These are phyloP conservation scores for Centropus bengalensis DNA, from an alignment of 2,113 vertebrate species.

Conservation along the genomic window DNA sequence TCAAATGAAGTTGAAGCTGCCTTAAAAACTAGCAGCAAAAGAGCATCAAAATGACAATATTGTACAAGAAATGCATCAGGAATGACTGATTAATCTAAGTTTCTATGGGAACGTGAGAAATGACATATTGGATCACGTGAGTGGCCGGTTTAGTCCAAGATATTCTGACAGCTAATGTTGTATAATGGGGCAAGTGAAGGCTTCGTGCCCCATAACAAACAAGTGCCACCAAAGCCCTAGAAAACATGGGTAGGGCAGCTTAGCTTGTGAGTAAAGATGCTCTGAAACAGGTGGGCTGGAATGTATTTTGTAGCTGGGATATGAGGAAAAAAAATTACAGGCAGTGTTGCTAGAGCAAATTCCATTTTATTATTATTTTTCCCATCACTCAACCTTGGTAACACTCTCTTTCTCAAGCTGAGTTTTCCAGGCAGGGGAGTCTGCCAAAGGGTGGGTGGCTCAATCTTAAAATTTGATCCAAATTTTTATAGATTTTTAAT, in stretches of 20 bases:
- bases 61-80: constrained; percentile 62
- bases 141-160: constrained; percentile 52
- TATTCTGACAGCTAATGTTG: constrained; percentile 11
- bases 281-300: neutral
- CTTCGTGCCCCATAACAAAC: neutral
- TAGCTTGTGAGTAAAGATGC: neutral
- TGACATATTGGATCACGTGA: constrained; percentile 57
- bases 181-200: neutral
- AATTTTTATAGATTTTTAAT: neutral
- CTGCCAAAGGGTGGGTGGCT: constrained; percentile 45
- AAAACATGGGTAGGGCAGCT: neutral
- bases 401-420: constrained; percentile 5
- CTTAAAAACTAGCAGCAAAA: constrained; percentile 69
- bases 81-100: constrained; percentile 68
- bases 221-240: neutral
- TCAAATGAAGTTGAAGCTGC: constrained; percentile 20
- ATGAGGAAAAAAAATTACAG: neutral
- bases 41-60: constrained; percentile 70
- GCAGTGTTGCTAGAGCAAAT: neutral
- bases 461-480: constrained; percentile 17
- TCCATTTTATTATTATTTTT: constrained; percentile 16
- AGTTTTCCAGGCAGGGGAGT: constrained; percentile 23
- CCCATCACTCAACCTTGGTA: neutral
- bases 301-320: neutral
- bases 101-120: constrained; percentile 68